Conservation (phyloP, 30 jellyfish, hydroid and myxozoan genomes). For the Aurelia sp. region DNA sequence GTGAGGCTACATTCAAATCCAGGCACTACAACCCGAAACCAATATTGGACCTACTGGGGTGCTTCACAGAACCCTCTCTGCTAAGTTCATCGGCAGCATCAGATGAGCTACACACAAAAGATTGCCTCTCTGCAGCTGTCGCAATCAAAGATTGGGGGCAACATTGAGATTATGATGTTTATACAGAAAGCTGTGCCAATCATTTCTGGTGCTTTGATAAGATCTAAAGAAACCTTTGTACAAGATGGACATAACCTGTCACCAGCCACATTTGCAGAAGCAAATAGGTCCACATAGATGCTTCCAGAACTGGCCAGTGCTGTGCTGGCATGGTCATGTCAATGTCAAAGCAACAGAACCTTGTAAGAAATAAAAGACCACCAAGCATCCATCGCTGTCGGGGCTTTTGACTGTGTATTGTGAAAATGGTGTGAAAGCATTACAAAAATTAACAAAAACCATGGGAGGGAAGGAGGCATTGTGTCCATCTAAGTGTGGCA, state of each 20-base stretch:
- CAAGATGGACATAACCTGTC: constrained; percentile 15
- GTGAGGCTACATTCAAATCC: background rate
- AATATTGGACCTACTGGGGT: background rate
- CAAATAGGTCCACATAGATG: background rate
- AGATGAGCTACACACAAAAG: background rate
- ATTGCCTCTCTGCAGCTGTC: background rate
- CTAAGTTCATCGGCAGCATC: background rate
- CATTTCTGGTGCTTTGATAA: constrained; percentile 9
- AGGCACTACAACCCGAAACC: constrained; percentile 13
- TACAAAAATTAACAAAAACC: no score
- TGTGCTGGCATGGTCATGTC: background rate
- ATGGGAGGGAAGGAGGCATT: no score
- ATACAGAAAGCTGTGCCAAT: constrained; percentile 6
- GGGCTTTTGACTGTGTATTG: constrained; percentile 9
- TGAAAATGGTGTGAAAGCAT: background rate
- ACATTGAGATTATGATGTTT: background rate
- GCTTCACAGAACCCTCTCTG: background rate
- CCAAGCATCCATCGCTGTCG: background rate
- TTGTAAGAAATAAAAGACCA: no score
- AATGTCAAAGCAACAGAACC: no score
- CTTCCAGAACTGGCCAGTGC: constrained; percentile 43
- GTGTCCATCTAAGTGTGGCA: no score
- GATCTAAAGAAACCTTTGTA: constrained; percentile 1
- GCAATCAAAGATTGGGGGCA: constrained; percentile 10
- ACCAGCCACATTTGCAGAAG: constrained; percentile 1